Evolutionary conservation across 2,113 vertebrate genomes (phyloP), one percentile per base, ranked within the genome.

Genomic region (Garra rufa): DNA sequence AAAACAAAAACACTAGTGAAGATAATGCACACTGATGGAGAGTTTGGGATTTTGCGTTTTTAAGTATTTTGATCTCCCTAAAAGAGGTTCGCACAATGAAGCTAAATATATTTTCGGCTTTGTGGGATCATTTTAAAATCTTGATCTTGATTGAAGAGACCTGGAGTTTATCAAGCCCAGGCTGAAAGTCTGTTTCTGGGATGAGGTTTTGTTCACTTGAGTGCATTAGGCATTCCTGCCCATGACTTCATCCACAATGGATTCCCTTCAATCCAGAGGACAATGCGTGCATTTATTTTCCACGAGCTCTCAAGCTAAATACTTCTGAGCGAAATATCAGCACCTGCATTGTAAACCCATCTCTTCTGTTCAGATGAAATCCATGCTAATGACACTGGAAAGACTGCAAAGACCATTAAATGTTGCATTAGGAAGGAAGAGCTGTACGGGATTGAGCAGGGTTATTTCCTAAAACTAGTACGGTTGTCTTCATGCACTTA

Each of bases 151-250:
- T 67, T 55, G 24, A 15, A 55, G 13, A 38, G 73, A 30, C 43
- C 79, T 85, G 86, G 82, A 87, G 89, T 88, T 84, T 89, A 83
- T 88, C 86, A 34, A 50, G 63, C 86, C 81, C 78, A 50, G 79
- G 63, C 83, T 81, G 69, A 61, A 59, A 79, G 83, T 57, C 76
- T 30, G 82, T 83, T 90, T 89, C 55, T 74, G 87, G 84, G 44
- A 46, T 65, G 73, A 78, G 48, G 74, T 80, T 26, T 0, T 61
- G 19, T 80, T 85, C 59, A 79, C 43, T 1, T 84, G 57, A 88
- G 82, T 84, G 83, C 59, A 44, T 44, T 15, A 83, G 0, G 70
- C 46, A 76, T 81, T 71, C 57, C 63, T 87, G 86, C 81, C 69
- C 79, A 81, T 85, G 81, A 65, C 69, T 85, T 87, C 46, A 88